Percentiles rank a stretch among this genome's conserved stretches.
phyloP scores from a whole-genome alignment of 30 jellyfish, hydroid and myxozoan species.

The Haliclystus octoradiatus region DNA sequence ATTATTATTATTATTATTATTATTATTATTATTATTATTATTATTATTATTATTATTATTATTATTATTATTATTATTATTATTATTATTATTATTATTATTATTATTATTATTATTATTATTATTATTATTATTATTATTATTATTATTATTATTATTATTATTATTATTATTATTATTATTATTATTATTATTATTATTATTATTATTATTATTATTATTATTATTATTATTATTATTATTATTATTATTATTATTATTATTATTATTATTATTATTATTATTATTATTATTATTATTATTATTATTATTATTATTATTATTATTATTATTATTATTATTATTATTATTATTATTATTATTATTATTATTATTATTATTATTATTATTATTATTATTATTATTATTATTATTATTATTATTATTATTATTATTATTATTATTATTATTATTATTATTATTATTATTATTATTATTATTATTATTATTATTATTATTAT shows the following conservation, averaged over 20 bases:
- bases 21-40: not conserved
- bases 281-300: not conserved
- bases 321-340: no score
- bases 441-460: no score
- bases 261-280: not conserved
- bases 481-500: no score
- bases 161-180: not conserved
- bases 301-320: no score
- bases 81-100: not conserved
- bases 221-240: not conserved
- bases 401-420: no score
- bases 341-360: no score
- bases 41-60: not conserved
- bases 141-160: not conserved
- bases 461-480: no score
- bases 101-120: not conserved
- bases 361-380: no score
- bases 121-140: not conserved
- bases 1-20: not conserved
- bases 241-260: not conserved
- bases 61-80: not conserved
- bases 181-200: not conserved
- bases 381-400: no score
- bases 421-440: no score
- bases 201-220: not conserved